Evolutionary conservation across 2,797 vertebrate species (phyloP).

Genomic region (Artibeus jamaicensis): DNA sequence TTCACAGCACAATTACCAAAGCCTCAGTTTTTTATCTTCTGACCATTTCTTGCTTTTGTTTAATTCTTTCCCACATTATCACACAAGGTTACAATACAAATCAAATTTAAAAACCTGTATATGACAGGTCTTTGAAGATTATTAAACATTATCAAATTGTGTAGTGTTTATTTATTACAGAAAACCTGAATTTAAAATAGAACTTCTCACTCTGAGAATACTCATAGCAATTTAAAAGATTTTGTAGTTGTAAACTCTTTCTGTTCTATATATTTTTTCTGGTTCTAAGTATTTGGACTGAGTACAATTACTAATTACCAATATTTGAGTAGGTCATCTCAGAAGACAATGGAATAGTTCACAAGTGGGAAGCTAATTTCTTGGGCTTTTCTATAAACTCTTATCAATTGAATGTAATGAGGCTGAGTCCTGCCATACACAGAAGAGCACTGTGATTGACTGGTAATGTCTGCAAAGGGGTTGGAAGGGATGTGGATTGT

Average conservation of each 20-base stretch:
- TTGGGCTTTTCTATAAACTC: background rate
- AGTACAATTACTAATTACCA: background rate
- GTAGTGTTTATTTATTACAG: background rate
- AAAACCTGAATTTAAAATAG: background rate
- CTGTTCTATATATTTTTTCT: background rate
- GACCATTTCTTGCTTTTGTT: background rate
- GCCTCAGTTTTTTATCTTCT: background rate
- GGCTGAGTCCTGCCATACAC: background rate
- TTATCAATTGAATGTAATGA: background rate
- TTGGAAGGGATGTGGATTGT: background rate
- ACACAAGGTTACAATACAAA: background rate
- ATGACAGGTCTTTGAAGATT: background rate
- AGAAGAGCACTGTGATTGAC: background rate
- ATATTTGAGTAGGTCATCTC: background rate
- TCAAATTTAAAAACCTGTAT: background rate
- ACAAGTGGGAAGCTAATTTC: background rate
- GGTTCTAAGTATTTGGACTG: background rate
- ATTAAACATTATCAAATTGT: background rate
- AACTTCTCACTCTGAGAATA: background rate
- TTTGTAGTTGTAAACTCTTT: slow-evolving; percentile 1
- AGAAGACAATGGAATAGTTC: background rate
- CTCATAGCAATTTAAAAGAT: background rate
- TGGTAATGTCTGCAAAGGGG: background rate
- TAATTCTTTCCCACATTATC: background rate
- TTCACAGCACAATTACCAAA: background rate